phyloP scores from a whole-genome alignment of 2,888 invertebrate species.

The Amaurobius ferox region DNA sequence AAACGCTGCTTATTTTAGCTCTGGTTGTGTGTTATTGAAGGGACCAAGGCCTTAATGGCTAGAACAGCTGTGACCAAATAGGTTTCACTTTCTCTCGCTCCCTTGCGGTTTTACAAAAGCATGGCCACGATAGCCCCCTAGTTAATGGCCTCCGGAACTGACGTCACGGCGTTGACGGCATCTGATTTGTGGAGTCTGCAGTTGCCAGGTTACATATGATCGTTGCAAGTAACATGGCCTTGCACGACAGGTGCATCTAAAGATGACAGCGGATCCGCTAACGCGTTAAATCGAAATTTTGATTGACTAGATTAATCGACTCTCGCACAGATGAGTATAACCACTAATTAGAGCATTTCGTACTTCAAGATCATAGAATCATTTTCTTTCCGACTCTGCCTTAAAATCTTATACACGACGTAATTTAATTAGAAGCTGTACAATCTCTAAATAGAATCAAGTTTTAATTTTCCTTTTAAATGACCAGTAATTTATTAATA shows the following conservation, averaged over 20 bases:
- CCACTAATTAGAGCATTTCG: too few species aligned
- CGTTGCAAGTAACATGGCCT: conserved; percentile 29
- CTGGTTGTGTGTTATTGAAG: conserved; percentile 62
- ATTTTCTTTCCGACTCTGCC: too few species aligned
- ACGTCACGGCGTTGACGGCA: conserved; percentile 53
- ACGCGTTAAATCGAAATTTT: conserved; percentile 29
- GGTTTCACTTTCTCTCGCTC: conserved; percentile 60
- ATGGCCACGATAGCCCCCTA: conserved; percentile 43
- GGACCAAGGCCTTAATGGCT: conserved; percentile 66
- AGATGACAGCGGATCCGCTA: conserved; percentile 26
- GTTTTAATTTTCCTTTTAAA: too few species aligned
- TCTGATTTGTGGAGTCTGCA: conserved; percentile 62
- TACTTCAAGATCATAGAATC: too few species aligned
- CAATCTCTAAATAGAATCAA: too few species aligned
- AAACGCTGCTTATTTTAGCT: conserved; percentile 70
- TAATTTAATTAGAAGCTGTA: too few species aligned
- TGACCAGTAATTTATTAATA: too few species aligned
- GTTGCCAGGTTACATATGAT: conserved; percentile 48
- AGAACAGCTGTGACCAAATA: conserved; percentile 67
- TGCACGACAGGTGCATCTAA: conserved; percentile 51
- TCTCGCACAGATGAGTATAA: conserved; percentile 5
- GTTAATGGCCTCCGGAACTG: conserved; percentile 67
- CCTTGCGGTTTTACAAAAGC: conserved; percentile 72
- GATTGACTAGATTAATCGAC: conserved; percentile 48
- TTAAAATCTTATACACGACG: too few species aligned